phyloP scores from a whole-genome alignment of 2,888 invertebrate genomes.

The Rhogogaster chlorosoma region DNA sequence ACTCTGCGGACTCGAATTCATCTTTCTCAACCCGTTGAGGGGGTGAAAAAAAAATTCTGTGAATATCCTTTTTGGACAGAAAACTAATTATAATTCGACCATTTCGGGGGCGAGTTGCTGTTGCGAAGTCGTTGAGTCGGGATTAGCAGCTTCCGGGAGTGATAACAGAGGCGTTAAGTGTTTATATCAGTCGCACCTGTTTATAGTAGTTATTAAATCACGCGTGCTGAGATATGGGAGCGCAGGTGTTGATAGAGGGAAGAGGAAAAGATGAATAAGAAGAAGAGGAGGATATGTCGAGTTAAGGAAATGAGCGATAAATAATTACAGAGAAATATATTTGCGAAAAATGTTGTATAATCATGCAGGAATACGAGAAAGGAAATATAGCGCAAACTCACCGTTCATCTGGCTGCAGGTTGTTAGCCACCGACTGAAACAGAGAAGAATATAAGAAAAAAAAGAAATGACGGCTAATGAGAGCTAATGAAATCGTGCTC shows the following conservation, averaged over 20 bases:
- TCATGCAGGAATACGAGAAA: not conserved
- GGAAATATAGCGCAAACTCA: constrained; percentile 61
- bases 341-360: not conserved
- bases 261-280: not conserved
- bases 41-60: not conserved
- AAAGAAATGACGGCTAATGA: constrained; percentile 40
- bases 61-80: not conserved
- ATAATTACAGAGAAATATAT: constrained; percentile 7
- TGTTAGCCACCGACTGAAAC: constrained; percentile 67
- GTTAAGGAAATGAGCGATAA: not conserved
- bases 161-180: constrained; percentile 11
- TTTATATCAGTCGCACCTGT: not conserved
- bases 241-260: constrained; percentile 9
- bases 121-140: not conserved
- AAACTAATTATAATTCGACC: not conserved
- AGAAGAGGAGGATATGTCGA: not conserved
- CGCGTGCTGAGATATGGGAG: not conserved
- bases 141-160: not conserved
- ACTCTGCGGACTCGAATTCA: constrained; percentile 20
- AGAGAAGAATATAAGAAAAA: constrained; percentile 57
- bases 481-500: constrained; percentile 54
- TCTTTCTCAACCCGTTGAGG: constrained; percentile 1
- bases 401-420: constrained; percentile 64
- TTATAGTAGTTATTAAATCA: constrained; percentile 13
- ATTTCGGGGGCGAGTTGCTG: not conserved